A percentile compares a stretch with the other conserved stretches of the same genome.
phyloP scores from a whole-genome alignment of 2,888 invertebrate species.

The Diachrysia chrysitis region DNA sequence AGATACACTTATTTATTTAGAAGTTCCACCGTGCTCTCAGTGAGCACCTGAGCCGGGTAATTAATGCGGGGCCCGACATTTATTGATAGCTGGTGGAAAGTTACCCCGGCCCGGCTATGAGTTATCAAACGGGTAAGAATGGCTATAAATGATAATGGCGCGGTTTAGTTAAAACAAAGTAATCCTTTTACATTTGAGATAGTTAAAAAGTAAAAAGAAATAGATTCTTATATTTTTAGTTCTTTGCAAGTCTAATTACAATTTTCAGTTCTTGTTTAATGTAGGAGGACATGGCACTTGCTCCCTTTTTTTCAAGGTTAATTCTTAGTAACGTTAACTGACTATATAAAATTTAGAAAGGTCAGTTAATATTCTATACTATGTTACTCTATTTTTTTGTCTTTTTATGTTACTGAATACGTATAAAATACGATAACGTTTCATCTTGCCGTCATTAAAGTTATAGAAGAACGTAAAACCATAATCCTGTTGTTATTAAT shows the following conservation, averaged over 20 bases:
- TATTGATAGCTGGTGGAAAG: conserved; percentile 64
- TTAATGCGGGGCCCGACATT: conserved; percentile 67
- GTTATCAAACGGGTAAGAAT: conserved; percentile 54
- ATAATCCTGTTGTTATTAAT: conserved; percentile 14
- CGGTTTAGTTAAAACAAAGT: conserved; percentile 30
- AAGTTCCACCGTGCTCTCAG: conserved; percentile 52
- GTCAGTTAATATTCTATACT: too few species aligned
- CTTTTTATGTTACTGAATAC: conserved; percentile 3
- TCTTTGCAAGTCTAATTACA: too few species aligned
- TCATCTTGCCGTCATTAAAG: conserved; percentile 28
- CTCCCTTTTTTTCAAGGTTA: too few species aligned
- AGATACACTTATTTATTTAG: conserved; percentile 54
- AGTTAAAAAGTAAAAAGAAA: not conserved
- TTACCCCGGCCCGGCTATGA: conserved; percentile 48
- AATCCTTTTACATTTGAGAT: conserved; percentile 16
- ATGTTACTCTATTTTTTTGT: not conserved
- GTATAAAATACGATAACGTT: not conserved
- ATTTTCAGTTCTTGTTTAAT: too few species aligned
- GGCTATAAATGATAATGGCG: conserved; percentile 48
- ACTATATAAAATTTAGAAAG: too few species aligned
- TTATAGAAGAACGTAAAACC: conserved; percentile 16
- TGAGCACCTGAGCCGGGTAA: conserved; percentile 68
- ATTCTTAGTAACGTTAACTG: too few species aligned
- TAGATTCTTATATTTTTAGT: not conserved
- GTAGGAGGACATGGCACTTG: too few species aligned